These are phyloP conservation scores for Drosophila neocordata DNA, from an alignment of 1,140 invertebrate species.

Conservation along the genomic window DNA sequence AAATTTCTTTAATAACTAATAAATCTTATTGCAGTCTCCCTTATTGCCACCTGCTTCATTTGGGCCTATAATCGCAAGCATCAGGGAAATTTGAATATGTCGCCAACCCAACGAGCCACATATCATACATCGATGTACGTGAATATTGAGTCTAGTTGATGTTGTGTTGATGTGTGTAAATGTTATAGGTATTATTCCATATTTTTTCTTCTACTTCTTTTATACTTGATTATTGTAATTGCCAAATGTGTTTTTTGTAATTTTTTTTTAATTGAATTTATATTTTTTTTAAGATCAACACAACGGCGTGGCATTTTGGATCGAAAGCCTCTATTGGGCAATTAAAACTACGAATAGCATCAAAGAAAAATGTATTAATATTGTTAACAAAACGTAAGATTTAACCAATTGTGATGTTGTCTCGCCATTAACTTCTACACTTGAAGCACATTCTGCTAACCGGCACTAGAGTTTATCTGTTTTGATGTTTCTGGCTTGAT, in stretches of 20 bases:
- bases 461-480: slow-evolving; percentile 26
- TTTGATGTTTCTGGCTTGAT: slow-evolving; percentile 20
- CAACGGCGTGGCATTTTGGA: slow-evolving; percentile 47
- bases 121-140: slow-evolving; percentile 81
- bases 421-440: slow-evolving; percentile 35
- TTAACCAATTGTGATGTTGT: slow-evolving; percentile 65
- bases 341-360: slow-evolving; percentile 35
- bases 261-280: slow-evolving; percentile 44
- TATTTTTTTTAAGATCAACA: slow-evolving; percentile 50
- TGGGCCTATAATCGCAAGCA: slow-evolving; percentile 89
- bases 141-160: slow-evolving; percentile 80
- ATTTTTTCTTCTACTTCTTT: slow-evolving; percentile 18
- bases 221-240: slow-evolving; percentile 27
- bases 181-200: slow-evolving; percentile 43
- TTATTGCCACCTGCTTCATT: slow-evolving; percentile 89
- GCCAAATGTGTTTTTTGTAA: slow-evolving; percentile 28
- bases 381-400: slow-evolving; percentile 30
- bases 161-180: slow-evolving; percentile 57
- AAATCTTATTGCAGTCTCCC: slow-evolving; percentile 84
- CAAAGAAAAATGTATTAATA: slow-evolving; percentile 18
- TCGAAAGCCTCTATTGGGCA: slow-evolving; percentile 72
- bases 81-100: slow-evolving; percentile 92
- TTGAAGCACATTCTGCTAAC: slow-evolving; percentile 58
- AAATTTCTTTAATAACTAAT: not conserved
- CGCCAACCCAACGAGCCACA: slow-evolving; percentile 83